Conservation (phyloP, 2,888 invertebrate species). For the Ctena decussata region DNA sequence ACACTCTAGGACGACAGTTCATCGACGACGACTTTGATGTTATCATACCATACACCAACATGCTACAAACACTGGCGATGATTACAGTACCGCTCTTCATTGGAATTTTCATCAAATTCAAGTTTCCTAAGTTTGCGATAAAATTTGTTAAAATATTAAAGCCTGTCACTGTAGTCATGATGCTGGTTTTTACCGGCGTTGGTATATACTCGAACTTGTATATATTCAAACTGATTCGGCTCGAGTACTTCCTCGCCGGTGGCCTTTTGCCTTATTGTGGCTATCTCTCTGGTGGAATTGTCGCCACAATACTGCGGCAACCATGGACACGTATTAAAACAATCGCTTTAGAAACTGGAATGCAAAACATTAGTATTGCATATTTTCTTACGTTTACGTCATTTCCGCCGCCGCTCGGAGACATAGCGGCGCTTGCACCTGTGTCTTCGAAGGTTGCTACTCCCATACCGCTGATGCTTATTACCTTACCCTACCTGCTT, state of each 20-base stretch:
- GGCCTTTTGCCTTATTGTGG: constrained; percentile 83
- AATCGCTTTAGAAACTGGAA: constrained; percentile 94
- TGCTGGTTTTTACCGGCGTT: constrained; percentile 94
- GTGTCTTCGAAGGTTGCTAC: no score
- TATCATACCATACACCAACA: constrained; percentile 92
- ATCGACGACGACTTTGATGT: constrained; percentile 89
- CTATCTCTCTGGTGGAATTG: constrained; percentile 78
- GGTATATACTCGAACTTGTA: constrained; percentile 95
- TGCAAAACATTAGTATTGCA: constrained; percentile 97
- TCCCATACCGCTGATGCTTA: no score
- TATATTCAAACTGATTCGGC: constrained; percentile 94
- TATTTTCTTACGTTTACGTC: constrained; percentile 95
- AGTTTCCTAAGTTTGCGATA: constrained; percentile 89
- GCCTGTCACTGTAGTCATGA: constrained; percentile 93
- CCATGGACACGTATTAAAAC: constrained; percentile 88
- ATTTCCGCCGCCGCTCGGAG: constrained; percentile 94
- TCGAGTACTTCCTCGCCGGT: constrained; percentile 74
- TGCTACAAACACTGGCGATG: constrained; percentile 92
- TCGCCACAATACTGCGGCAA: constrained; percentile 84
- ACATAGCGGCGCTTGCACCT: constrained; percentile 91
- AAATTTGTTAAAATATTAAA: constrained; percentile 91
- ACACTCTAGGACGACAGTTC: constrained; percentile 93
- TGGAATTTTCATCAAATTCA: constrained; percentile 86
- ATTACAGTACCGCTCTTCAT: constrained; percentile 92
- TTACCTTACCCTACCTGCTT: no score